Evolutionary conservation across 2,888 invertebrate species (phyloP).

Genomic region (Calliphora vomitoria): DNA sequence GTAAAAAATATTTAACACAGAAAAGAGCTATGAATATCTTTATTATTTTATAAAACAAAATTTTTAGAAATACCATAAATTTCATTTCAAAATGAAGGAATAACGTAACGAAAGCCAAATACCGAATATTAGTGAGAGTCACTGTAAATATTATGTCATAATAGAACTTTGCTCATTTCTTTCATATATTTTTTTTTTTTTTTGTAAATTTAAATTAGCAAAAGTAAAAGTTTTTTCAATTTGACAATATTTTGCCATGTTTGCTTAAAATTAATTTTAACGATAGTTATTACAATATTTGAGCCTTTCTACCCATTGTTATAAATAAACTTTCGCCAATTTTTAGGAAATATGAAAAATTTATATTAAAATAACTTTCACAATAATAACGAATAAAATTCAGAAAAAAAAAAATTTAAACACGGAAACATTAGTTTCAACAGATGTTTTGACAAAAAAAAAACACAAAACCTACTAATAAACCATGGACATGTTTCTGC

Average conservation of each 20-base stretch:
- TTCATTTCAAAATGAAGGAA: no score
- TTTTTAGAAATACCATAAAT: no score
- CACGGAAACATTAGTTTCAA: slow-evolving; percentile 40
- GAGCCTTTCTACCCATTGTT: slow-evolving; percentile 11
- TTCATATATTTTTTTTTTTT: not conserved
- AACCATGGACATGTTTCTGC: slow-evolving; percentile 15
- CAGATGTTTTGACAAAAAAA: slow-evolving; percentile 63
- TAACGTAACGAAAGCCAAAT: no score
- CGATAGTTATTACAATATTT: not conserved
- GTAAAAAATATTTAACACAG: no score
- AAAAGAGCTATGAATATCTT: no score
- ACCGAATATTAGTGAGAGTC: no score
- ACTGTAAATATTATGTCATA: no score
- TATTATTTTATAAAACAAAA: no score
- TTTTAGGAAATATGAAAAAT: slow-evolving; percentile 49
- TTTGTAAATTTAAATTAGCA: not conserved
- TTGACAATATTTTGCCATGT: not conserved
- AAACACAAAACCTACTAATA: slow-evolving; percentile 17
- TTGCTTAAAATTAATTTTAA: not conserved
- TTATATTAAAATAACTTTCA: slow-evolving; percentile 33
- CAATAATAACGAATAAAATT: slow-evolving; percentile 22
- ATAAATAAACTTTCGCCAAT: slow-evolving; percentile 29
- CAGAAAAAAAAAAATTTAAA: slow-evolving; percentile 23
- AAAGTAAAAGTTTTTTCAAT: not conserved
- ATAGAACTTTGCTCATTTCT: no score